Conservation (phyloP, 2,888 invertebrate species). For the Trachelus tabidus region DNA sequence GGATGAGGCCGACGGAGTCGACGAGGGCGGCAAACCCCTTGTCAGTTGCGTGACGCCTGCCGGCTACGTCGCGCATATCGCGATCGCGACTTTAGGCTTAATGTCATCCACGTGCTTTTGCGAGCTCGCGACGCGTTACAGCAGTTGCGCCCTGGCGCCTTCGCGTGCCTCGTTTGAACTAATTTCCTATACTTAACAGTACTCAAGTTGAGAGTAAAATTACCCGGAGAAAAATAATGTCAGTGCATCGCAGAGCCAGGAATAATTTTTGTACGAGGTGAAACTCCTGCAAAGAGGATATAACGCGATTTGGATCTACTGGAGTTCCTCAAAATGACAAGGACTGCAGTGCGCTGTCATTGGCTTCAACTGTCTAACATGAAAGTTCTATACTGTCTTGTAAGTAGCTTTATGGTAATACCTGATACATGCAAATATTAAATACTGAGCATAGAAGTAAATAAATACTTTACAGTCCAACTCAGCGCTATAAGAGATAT, state of each 20-base stretch:
- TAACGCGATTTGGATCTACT: neutral
- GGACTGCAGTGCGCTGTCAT: neutral
- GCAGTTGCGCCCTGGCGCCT: neutral
- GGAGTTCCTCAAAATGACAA: neutral
- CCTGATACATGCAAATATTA: neutral
- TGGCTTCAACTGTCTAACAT: neutral
- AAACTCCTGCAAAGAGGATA: neutral
- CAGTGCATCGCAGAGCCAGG: neutral
- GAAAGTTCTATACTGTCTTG: neutral
- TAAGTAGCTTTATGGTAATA: neutral
- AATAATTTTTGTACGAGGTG: neutral
- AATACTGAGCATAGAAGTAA: neutral
- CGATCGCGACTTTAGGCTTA: neutral
- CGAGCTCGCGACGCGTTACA: neutral
- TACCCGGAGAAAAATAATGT: neutral
- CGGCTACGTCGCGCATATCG: constrained; percentile 40
- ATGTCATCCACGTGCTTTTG: neutral
- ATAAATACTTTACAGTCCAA: neutral
- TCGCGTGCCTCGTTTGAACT: neutral
- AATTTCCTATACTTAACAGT: neutral
- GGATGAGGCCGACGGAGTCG: constrained; percentile 32
- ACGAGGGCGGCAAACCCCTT: constrained; percentile 48
- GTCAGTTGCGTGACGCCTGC: constrained; percentile 53
- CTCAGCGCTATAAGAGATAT: neutral
- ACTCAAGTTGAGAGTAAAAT: neutral